Evolutionary conservation across 2,797 vertebrate species (phyloP).

Genomic region (Esox masquinongy): DNA sequence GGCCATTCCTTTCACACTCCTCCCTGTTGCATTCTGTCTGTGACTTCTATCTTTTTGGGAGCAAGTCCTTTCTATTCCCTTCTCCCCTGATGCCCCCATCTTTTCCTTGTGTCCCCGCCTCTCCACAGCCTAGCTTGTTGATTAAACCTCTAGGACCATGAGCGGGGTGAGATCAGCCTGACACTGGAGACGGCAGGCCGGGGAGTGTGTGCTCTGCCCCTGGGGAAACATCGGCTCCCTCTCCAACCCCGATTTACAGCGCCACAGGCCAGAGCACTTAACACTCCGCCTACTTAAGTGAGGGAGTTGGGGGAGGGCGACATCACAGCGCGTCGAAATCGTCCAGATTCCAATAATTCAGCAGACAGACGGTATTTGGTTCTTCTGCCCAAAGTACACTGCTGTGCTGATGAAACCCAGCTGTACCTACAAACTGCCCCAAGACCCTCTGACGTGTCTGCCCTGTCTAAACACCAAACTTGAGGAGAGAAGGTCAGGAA

Average conservation of each 20-base stretch:
- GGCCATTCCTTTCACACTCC: neutral
- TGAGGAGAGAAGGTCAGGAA: too few relatives aligned
- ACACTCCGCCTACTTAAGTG: slow-evolving; percentile 76
- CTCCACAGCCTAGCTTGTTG: slow-evolving; percentile 55
- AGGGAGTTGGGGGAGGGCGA: slow-evolving; percentile 68
- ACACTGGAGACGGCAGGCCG: slow-evolving; percentile 58
- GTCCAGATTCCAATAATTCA: slow-evolving; percentile 67
- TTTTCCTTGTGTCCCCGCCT: neutral
- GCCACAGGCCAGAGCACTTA: slow-evolving; percentile 77
- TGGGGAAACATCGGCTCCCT: slow-evolving; percentile 72
- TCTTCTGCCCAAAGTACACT: slow-evolving; percentile 55
- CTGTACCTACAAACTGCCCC: too few relatives aligned
- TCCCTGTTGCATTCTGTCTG: neutral
- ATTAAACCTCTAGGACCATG: slow-evolving; percentile 69
- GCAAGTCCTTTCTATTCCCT: neutral
- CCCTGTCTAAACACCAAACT: too few relatives aligned
- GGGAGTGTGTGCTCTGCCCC: slow-evolving; percentile 68
- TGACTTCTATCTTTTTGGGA: too few relatives aligned
- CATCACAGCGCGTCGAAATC: slow-evolving; percentile 73
- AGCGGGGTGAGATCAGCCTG: slow-evolving; percentile 72
- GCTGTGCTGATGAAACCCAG: slow-evolving; percentile 24
- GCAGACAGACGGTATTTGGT: slow-evolving; percentile 59
- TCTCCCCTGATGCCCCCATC: neutral
- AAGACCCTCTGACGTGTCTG: too few relatives aligned
- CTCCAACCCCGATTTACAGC: slow-evolving; percentile 77